Evolutionary conservation across 2,113 vertebrate genomes (phyloP).

Genomic region (Clarias macrocephalus): DNA sequence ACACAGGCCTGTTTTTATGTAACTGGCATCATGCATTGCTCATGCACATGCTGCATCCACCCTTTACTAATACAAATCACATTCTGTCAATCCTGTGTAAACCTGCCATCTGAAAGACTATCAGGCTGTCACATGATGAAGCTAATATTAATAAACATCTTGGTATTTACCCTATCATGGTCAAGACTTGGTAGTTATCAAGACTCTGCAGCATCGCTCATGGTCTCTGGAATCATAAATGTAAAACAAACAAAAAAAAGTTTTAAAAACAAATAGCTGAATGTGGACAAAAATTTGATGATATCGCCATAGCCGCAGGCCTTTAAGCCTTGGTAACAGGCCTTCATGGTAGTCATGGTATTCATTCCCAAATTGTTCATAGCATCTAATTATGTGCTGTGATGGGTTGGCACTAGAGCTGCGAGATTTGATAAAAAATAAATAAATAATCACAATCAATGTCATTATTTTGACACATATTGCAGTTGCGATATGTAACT

Average conservation of each 20-base stretch:
- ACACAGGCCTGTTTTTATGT: too few species aligned
- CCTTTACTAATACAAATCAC: neutral
- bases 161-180: neutral
- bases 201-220: neutral
- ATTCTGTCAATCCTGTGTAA: neutral
- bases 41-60: neutral
- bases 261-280: neutral
- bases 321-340: conserved; percentile 1
- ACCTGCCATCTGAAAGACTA: neutral
- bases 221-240: neutral
- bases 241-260: neutral
- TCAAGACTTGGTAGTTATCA: conserved; percentile 9
- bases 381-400: too few species aligned
- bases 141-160: neutral
- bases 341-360: neutral
- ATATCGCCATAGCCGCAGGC: neutral
- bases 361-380: too few species aligned
- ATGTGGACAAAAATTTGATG: neutral
- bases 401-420: too few species aligned
- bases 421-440: too few species aligned
- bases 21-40: too few species aligned
- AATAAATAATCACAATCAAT: too few species aligned
- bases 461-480: too few species aligned
- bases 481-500: too few species aligned
- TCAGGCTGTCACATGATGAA: neutral